Conservation (phyloP, 1,140 invertebrate species). For the Tetragnatha versicolor region DNA sequence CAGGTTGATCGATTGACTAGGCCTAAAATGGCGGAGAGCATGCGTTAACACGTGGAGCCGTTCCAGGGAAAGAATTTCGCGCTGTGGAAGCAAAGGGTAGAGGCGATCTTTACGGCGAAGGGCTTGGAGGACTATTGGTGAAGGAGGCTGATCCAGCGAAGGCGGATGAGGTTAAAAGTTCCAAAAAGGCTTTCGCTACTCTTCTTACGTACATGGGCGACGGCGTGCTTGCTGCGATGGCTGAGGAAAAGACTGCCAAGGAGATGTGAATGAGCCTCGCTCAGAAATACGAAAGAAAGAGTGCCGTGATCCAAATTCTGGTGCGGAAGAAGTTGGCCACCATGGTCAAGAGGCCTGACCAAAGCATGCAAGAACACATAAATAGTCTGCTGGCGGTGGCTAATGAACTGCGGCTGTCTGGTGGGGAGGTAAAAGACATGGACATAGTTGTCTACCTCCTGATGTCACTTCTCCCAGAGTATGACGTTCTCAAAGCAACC, state of each 20-base stretch:
- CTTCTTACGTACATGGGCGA: background rate
- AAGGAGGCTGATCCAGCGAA: background rate
- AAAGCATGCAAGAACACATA: background rate
- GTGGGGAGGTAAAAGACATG: background rate
- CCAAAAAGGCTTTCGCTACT: background rate
- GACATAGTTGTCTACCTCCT: background rate
- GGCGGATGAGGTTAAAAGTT: background rate
- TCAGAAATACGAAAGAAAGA: background rate
- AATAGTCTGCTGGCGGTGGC: background rate
- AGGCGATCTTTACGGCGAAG: background rate
- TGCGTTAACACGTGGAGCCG: background rate
- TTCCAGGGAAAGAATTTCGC: background rate
- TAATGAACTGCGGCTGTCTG: background rate
- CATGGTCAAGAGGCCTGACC: background rate
- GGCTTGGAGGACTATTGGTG: background rate
- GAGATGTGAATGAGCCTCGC: background rate
- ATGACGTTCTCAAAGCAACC: background rate
- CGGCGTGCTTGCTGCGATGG: background rate
- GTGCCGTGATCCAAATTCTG: background rate
- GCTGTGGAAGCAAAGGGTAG: background rate
- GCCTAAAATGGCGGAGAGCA: no score
- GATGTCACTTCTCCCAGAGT: conserved; percentile 2
- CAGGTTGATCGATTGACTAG: no score
- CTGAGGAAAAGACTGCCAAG: background rate
- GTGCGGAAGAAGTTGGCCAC: background rate